Evolutionary conservation across 2,888 invertebrate genomes (phyloP), one percentile per base, ranked within the genome.

Genomic region (Liodrosophila aerea): DNA sequence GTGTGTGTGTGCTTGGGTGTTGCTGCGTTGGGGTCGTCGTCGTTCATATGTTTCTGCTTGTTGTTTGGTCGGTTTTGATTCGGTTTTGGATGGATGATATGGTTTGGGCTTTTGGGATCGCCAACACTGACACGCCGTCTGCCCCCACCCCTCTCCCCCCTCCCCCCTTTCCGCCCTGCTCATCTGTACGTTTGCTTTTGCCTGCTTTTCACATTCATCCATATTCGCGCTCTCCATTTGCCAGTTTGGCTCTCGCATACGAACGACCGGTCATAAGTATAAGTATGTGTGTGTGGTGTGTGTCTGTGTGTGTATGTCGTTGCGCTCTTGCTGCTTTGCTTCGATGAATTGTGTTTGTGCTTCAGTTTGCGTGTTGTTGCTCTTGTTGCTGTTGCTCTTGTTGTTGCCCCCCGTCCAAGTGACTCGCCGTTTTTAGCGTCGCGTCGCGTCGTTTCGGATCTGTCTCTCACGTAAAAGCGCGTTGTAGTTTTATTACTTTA

Each of bases 11-110:
- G 39, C 58, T 31, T 50, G 43, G 56, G 58, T 73, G 37, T 69
- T 66, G 50, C 62, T 69, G 73, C 73, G 68, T 68, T 69, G 69
- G 69, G 69, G 69, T 69, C 69, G 69, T 69, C 73, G 69, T 69
- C 69, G 69, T 69, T 73, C 69, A 69, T 57, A 58, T 73, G 81
- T 74, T 64, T 70, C 59, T 66, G 73, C 78, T 83, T 80, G 85
- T 84, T 85, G 81, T 86, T 81, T 86, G 86, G 86, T 81, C 85
- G 86, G 85, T 82, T 81, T 81, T 85, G 85, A 81, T 81, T 81
- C 81, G 86, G 86, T 82, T 86, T 86, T 85, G 86, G 86, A 86
- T 85, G 86, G 81, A 82, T 86, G 86, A 81, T 81, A 86, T 86
- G 85, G 59, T 86, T 77, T 70, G 64, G 78, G n/a, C n/a, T 64